A percentile compares a stretch with the other conserved stretches of the same genome.
These are phyloP conservation scores for Sphaeramia orbicularis DNA, from an alignment of 2,797 vertebrate genomes.

Conservation along the genomic window DNA sequence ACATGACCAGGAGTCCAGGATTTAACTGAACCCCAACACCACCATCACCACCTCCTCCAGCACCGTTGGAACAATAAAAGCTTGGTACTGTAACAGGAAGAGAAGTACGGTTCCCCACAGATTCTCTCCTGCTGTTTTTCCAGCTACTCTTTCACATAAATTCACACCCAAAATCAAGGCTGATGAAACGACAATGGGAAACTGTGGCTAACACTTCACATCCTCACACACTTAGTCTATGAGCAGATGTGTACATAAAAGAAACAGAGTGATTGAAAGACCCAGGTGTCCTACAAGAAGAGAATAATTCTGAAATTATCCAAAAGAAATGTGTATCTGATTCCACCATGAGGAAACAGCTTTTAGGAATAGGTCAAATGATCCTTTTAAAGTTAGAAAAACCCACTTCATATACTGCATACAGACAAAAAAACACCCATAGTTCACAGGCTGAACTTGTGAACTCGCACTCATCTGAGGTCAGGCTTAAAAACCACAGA, in stretches of 20 bases:
- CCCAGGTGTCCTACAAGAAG: too few species aligned
- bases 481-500: conserved; percentile 47
- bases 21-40: conserved; percentile 59
- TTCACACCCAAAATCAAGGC: conserved; percentile 44
- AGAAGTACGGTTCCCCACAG: conserved; percentile 45
- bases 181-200: conserved; percentile 50
- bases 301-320: too few species aligned
- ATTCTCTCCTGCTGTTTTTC: conserved; percentile 43
- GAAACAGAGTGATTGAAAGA: too few species aligned
- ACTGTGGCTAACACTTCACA: conserved; percentile 41
- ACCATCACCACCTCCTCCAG: conserved; percentile 33
- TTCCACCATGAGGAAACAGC: too few species aligned
- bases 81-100: conserved; percentile 49
- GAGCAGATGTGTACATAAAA: background rate
- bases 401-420: too few species aligned
- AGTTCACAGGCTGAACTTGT: conserved; percentile 51
- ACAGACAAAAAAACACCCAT: conserved; percentile 2
- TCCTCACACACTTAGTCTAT: conserved; percentile 12
- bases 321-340: too few species aligned
- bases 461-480: conserved; percentile 51
- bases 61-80: conserved; percentile 55
- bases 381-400: too few species aligned
- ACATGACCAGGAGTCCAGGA: conserved; percentile 51
- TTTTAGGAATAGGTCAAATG: too few species aligned
- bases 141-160: conserved; percentile 52